Conservation (phyloP, 2,797 vertebrate genomes). For the Sebastes baramenuke region DNA sequence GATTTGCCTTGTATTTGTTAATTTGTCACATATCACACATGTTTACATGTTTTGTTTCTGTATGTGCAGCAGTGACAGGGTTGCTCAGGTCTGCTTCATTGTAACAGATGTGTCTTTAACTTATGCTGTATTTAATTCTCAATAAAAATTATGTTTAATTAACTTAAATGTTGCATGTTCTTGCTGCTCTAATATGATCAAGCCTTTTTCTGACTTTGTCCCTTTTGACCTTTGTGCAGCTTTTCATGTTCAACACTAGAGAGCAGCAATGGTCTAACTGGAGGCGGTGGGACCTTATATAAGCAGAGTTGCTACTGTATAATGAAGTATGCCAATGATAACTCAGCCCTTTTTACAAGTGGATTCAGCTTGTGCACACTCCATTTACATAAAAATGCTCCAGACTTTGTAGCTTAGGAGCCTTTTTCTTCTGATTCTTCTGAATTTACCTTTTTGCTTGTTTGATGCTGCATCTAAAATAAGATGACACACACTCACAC, state of each 20-base stretch:
- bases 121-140: not conserved
- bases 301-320: conserved; percentile 66
- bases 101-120: not conserved
- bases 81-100: not conserved
- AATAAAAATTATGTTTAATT: not conserved
- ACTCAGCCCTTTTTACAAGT: conserved; percentile 69
- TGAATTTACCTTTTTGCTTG: conserved; percentile 13
- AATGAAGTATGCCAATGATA: conserved; percentile 75
- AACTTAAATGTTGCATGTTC: not conserved
- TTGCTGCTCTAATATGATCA: not conserved
- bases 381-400: conserved; percentile 45
- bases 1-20: not conserved
- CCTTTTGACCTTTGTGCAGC: conserved; percentile 69
- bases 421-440: conserved; percentile 32
- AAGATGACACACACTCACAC: not conserved
- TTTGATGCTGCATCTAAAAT: conserved; percentile 19
- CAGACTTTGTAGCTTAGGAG: conserved; percentile 38
- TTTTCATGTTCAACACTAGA: conserved; percentile 65
- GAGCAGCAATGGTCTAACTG: conserved; percentile 67
- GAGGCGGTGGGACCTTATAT: conserved; percentile 57
- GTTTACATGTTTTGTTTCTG: not conserved
- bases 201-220: conserved; percentile 65
- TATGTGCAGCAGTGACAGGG: not conserved
- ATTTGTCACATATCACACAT: not conserved
- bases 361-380: conserved; percentile 64